phyloP scores from a whole-genome alignment of 2,888 invertebrate species.

The Tortricodes alternella region DNA sequence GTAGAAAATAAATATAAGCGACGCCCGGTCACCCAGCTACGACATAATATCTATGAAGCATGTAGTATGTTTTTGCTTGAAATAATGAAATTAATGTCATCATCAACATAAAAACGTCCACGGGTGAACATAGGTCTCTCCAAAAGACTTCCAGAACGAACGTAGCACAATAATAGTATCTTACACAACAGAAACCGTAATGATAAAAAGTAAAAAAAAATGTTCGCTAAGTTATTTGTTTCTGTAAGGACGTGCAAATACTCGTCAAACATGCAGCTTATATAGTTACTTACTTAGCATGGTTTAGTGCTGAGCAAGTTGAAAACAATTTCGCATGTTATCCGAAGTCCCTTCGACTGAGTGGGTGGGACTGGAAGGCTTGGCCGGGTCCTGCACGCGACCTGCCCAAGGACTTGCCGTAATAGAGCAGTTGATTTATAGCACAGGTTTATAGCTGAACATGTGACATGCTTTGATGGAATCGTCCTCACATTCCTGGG shows the following conservation, averaged over 20 bases:
- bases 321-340: constrained; percentile 49
- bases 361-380: constrained; percentile 57
- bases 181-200: no score
- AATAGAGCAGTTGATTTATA: constrained; percentile 49
- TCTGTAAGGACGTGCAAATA: background rate
- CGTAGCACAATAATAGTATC: no score
- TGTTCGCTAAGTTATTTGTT: no score
- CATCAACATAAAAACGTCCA: no score
- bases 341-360: constrained; percentile 42
- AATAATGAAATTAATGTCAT: no score
- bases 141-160: no score
- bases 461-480: background rate
- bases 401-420: constrained; percentile 27
- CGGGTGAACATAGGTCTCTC: no score
- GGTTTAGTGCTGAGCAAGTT: constrained; percentile 16
- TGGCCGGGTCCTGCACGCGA: constrained; percentile 55
- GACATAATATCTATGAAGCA: no score
- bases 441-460: constrained; percentile 33
- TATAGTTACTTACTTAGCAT: constrained; percentile 8
- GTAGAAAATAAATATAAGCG: no score
- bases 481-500: background rate
- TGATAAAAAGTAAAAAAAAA: no score
- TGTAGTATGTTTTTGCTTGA: no score
- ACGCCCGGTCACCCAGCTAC: no score
- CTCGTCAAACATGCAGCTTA: background rate